Conservation (phyloP, 1,140 invertebrate species). For the Acromyrmex charruanus region DNA sequence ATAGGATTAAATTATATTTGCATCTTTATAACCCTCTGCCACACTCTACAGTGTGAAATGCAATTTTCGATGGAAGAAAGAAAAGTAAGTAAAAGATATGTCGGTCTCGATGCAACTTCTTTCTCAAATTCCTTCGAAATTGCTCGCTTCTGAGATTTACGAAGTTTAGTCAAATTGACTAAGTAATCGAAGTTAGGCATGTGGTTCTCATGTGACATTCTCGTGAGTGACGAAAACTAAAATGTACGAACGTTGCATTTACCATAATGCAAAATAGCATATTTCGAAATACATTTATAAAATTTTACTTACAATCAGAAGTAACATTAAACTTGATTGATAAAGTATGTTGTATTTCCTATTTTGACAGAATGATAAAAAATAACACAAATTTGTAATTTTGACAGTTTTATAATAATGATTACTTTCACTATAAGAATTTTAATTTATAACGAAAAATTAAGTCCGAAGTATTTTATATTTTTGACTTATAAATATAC, state of each 20-base stretch:
- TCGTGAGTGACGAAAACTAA: conserved; percentile 6
- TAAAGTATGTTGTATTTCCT: neutral
- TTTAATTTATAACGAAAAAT: too few relatives aligned
- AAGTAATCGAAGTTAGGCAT: conserved; percentile 53
- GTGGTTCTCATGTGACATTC: neutral
- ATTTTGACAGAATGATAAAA: neutral
- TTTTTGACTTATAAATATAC: too few relatives aligned
- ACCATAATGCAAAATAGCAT: neutral
- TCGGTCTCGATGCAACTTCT: conserved; percentile 31
- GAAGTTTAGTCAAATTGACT: conserved; percentile 60
- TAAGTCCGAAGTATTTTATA: too few relatives aligned
- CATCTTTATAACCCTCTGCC: neutral
- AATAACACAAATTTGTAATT: neutral
- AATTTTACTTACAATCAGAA: neutral
- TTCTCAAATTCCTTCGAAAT: conserved; percentile 63
- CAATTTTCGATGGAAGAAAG: conserved; percentile 24
- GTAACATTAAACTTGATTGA: neutral
- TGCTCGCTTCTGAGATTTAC: conserved; percentile 64
- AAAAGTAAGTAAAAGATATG: conserved; percentile 22
- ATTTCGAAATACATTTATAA: neutral
- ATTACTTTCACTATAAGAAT: too few relatives aligned
- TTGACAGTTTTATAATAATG: neutral
- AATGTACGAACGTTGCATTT: neutral
- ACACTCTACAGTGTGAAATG: neutral
- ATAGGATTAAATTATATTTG: neutral